Evolutionary conservation across 2,888 invertebrate genomes (phyloP).

Genomic region (Pseudoips prasinana): DNA sequence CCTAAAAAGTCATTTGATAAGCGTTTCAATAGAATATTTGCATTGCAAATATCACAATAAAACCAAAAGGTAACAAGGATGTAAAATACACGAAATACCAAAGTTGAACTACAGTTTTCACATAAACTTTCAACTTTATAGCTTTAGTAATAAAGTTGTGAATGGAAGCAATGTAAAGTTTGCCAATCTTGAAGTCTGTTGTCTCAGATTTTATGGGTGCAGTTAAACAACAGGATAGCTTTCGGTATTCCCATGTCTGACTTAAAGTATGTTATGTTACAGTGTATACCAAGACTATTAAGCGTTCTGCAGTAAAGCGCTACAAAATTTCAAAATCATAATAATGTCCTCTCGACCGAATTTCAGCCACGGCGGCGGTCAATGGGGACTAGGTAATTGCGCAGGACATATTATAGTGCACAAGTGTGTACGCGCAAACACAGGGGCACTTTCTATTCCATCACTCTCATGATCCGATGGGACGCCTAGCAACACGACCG

Average conservation of each 20-base stretch:
- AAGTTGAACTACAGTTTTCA: constrained; percentile 11
- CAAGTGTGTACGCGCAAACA: no score
- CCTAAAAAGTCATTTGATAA: constrained; percentile 22
- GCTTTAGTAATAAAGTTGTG: constrained; percentile 11
- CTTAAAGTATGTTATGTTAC: no score
- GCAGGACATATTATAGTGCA: no score
- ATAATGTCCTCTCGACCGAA: no score
- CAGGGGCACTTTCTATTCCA: no score
- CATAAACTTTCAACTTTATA: constrained; percentile 26
- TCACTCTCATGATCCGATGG: no score
- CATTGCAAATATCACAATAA: constrained; percentile 30
- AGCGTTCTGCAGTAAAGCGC: no score
- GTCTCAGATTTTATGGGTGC: constrained; percentile 23
- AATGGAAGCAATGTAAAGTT: constrained; percentile 15
- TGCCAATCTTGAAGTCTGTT: constrained; percentile 14
- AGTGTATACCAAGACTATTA: no score
- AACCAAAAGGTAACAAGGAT: constrained; percentile 17
- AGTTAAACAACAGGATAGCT: constrained; percentile 21
- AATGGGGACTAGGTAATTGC: no score
- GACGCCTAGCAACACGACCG: no score
- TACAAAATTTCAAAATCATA: no score
- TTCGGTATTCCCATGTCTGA: constrained; percentile 19
- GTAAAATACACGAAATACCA: constrained; percentile 11
- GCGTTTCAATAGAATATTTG: constrained; percentile 24
- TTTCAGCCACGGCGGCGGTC: no score